Conservation (phyloP, 2,797 vertebrate genomes). For the Chaetodon trifasciatus region DNA sequence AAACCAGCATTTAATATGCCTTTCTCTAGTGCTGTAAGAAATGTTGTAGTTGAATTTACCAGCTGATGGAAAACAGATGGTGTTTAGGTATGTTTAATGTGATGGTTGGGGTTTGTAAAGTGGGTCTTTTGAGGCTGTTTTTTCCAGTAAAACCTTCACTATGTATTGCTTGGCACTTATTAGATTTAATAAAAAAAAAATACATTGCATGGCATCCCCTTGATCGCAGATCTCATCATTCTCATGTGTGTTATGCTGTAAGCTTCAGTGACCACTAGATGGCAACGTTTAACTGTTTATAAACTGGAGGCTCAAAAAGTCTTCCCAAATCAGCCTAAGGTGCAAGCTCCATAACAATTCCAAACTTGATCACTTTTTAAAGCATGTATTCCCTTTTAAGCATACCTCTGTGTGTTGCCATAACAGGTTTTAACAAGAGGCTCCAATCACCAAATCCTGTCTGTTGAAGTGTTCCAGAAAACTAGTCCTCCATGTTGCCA, state of each 20-base stretch:
- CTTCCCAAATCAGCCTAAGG: no score
- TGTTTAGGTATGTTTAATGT: constrained; percentile 48
- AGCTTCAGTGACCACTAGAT: constrained; percentile 44
- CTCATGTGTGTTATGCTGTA: not conserved
- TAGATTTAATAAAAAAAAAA: constrained; percentile 62
- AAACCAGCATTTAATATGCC: constrained; percentile 52
- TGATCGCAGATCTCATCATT: constrained; percentile 9
- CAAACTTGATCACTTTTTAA: not conserved
- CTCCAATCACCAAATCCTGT: not conserved
- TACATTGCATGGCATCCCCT: constrained; percentile 40
- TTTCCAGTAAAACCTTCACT: constrained; percentile 23
- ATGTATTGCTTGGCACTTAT: constrained; percentile 66
- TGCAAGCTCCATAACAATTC: not conserved
- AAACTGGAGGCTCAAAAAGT: not conserved
- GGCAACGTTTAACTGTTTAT: constrained; percentile 46
- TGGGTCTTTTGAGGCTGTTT: not conserved
- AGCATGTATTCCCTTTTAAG: not conserved
- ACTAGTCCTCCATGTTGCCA: not conserved
- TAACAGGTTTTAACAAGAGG: not conserved
- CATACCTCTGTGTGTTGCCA: not conserved
- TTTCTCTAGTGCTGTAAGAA: constrained; percentile 34
- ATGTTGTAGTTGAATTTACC: constrained; percentile 47
- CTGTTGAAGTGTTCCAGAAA: not conserved
- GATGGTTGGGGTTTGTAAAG: constrained; percentile 18
- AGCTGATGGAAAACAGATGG: constrained; percentile 27